These are phyloP conservation scores for Glandiceps talaboti DNA, from an alignment of 53 echinoderm and acorn worm species.

Conservation along the genomic window DNA sequence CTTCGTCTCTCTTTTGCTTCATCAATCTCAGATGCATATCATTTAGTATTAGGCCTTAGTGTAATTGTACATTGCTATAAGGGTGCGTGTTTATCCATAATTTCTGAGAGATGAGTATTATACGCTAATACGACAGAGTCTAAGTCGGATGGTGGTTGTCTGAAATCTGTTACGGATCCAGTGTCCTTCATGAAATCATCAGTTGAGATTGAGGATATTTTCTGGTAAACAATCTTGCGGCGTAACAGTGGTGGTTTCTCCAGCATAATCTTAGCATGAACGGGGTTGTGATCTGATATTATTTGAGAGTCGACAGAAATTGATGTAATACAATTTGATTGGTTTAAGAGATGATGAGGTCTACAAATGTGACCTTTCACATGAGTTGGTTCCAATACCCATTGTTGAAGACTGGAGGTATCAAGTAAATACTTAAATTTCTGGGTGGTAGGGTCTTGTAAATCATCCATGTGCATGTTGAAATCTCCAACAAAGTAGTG, in stretches of 20 bases:
- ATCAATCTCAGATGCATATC: constrained; percentile 14
- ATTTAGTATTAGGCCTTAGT: constrained; percentile 11
- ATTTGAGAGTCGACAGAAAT: not conserved
- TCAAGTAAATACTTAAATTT: not conserved
- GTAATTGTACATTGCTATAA: not conserved
- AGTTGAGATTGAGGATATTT: constrained; percentile 12
- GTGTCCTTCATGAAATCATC: constrained; percentile 15
- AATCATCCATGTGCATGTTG: not conserved
- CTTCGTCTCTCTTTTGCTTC: constrained; percentile 16
- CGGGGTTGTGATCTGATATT: constrained; percentile 32
- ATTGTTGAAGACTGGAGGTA: not conserved
- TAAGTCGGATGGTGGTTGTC: not conserved
- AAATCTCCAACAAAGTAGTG: not conserved
- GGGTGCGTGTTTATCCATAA: constrained; percentile 20
- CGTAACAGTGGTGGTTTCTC: constrained; percentile 25
- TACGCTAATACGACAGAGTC: constrained; percentile 9
- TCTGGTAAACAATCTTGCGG: constrained; percentile 17
- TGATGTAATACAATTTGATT: not conserved
- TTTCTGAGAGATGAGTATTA: constrained; percentile 3
- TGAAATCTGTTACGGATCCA: not conserved
- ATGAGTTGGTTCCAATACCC: not conserved
- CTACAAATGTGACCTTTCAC: not conserved
- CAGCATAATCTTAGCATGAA: constrained; percentile 23
- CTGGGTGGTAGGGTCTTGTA: not conserved
- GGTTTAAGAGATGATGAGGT: not conserved